Evolutionary conservation across 2,888 invertebrate genomes (phyloP).

Genomic region (Coleophora deauratella): DNA sequence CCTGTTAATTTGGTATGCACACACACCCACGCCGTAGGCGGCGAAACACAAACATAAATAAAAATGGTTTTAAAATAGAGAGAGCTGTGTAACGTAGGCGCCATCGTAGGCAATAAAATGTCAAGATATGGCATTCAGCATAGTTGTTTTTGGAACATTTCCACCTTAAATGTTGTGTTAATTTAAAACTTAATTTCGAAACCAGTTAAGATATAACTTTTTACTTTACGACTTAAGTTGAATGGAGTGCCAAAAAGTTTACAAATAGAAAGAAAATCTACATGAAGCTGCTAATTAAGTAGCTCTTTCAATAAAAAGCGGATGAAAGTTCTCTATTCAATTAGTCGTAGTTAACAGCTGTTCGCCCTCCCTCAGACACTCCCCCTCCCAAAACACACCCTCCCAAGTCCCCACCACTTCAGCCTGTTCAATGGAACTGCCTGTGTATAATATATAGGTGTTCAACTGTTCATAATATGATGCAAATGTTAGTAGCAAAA

Average conservation of each 20-base stretch:
- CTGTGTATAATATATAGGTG: too few relatives aligned
- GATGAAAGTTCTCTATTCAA: constrained; percentile 11
- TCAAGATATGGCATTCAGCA: constrained; percentile 17
- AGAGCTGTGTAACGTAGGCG: constrained; percentile 1
- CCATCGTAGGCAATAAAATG: constrained; percentile 16
- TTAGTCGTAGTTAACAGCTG: constrained; percentile 12
- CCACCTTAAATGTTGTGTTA: constrained; percentile 3
- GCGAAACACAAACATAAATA: constrained; percentile 9
- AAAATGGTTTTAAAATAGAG: constrained; percentile 8
- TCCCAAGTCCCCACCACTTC: neutral
- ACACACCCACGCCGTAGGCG: constrained; percentile 5
- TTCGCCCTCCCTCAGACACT: constrained; percentile 5
- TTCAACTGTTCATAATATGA: neutral
- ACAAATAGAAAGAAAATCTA: too few relatives aligned
- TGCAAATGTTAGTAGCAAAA: too few relatives aligned
- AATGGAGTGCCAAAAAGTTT: too few relatives aligned
- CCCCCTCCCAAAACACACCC: neutral
- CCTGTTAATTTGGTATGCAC: constrained; percentile 1
- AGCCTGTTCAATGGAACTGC: too few relatives aligned
- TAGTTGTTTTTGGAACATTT: constrained; percentile 10
- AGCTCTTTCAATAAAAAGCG: too few relatives aligned
- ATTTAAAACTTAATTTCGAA: too few relatives aligned
- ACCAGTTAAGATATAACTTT: too few relatives aligned
- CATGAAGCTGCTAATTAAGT: too few relatives aligned
- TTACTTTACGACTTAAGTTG: too few relatives aligned